Percentiles rank a stretch among this genome's conserved stretches.
These are phyloP conservation scores for Drosophila nigricruria DNA, from an alignment of 2,888 invertebrate species.

Conservation along the genomic window DNA sequence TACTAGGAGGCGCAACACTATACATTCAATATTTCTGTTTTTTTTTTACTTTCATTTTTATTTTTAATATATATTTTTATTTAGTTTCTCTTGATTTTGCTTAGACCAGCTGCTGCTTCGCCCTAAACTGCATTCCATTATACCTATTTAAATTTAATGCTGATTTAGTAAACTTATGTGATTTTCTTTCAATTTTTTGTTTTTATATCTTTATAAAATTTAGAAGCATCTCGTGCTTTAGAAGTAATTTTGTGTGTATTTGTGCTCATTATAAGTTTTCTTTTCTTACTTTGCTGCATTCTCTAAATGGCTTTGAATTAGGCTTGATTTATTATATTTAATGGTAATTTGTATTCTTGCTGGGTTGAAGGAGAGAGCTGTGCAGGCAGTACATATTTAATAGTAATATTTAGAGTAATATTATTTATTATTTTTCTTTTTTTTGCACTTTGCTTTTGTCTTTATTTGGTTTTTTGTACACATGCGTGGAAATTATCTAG, in stretches of 20 bases:
- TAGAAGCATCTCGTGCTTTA: constrained; percentile 50
- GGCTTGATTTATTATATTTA: constrained; percentile 28
- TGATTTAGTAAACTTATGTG: constrained; percentile 48
- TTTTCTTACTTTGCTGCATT: constrained; percentile 45
- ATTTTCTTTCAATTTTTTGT: constrained; percentile 11
- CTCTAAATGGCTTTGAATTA: constrained; percentile 48
- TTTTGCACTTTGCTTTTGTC: constrained; percentile 68
- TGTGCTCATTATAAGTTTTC: constrained; percentile 45
- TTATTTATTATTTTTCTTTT: constrained; percentile 31
- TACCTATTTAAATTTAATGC: constrained; percentile 52
- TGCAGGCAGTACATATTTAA: constrained; percentile 53
- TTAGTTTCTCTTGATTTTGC: constrained; percentile 38
- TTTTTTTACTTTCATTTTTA: constrained; percentile 27
- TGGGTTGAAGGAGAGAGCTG: constrained; percentile 42
- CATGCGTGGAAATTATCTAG: constrained; percentile 67
- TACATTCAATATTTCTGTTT: constrained; percentile 72
- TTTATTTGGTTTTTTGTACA: constrained; percentile 72
- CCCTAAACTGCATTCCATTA: constrained; percentile 38
- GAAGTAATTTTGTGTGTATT: constrained; percentile 43
- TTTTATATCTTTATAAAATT: constrained; percentile 44
- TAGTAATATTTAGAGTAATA: constrained; percentile 45
- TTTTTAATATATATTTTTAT: constrained; percentile 47
- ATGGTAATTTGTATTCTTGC: constrained; percentile 31
- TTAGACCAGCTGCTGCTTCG: constrained; percentile 33
- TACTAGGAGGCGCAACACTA: constrained; percentile 79